A percentile compares a stretch with the other conserved stretches of the same genome.
Evolutionary conservation across 2,888 invertebrate genomes (phyloP).

Genomic region (Pogonocherus hispidulus): DNA sequence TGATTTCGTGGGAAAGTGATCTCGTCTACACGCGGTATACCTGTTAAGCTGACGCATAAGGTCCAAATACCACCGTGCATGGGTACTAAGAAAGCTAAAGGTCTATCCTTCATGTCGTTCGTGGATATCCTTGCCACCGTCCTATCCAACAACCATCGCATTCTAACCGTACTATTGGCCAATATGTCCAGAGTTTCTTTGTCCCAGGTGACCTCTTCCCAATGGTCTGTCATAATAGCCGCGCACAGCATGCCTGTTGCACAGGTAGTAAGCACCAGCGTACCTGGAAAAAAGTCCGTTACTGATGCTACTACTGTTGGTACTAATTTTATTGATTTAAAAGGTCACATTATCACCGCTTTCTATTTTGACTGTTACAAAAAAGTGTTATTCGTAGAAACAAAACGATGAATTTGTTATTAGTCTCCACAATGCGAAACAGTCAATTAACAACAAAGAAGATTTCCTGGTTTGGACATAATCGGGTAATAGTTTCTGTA

Average conservation of each 20-base stretch:
- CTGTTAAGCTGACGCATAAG: conserved; percentile 85
- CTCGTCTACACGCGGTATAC: too few relatives aligned
- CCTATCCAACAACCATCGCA: conserved; percentile 84
- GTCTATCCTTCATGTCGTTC: conserved; percentile 57
- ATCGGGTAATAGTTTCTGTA: too few relatives aligned
- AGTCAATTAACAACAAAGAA: too few relatives aligned
- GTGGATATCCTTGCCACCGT: conserved; percentile 77
- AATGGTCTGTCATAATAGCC: conserved; percentile 91
- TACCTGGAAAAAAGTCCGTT: conserved; percentile 58
- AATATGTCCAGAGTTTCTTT: conserved; percentile 72
- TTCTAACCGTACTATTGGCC: conserved; percentile 71
- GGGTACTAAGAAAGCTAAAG: conserved; percentile 81
- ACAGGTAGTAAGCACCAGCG: conserved; percentile 79
- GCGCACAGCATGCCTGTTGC: conserved; percentile 87
- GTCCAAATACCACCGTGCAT: conserved; percentile 95
- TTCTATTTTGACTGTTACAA: too few relatives aligned
- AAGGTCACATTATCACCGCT: too few relatives aligned
- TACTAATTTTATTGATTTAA: too few relatives aligned
- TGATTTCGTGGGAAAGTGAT: too few relatives aligned
- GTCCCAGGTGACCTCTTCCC: conserved; percentile 91
- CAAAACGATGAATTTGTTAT: too few relatives aligned
- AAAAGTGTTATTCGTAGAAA: too few relatives aligned
- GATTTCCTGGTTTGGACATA: too few relatives aligned
- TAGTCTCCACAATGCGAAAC: too few relatives aligned
- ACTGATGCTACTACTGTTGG: too few relatives aligned